A percentile compares a stretch with the other conserved stretches of the same genome.
Conservation (phyloP, 2,888 invertebrate genomes). For the Ectropis crepuscularia region DNA sequence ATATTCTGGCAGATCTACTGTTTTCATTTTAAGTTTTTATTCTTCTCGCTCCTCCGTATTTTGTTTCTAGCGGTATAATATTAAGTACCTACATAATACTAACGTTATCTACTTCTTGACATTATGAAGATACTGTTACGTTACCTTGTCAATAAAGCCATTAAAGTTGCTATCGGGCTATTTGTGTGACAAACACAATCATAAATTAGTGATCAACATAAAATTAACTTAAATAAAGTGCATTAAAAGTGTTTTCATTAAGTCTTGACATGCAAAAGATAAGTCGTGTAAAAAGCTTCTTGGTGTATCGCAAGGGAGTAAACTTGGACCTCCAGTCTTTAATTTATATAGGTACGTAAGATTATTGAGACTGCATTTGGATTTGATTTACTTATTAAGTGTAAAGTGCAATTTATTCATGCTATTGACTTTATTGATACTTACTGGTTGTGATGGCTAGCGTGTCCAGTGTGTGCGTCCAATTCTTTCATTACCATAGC, state of each 20-base stretch:
- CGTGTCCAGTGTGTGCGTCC: conserved; percentile 87
- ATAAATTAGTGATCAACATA: conserved; percentile 75
- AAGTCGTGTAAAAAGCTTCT: conserved; percentile 30
- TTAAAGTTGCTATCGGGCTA: conserved; percentile 98
- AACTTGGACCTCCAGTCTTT: conserved; percentile 23
- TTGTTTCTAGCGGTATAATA: conserved; percentile 20
- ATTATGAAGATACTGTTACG: conserved; percentile 67
- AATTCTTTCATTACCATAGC: conserved; percentile 95
- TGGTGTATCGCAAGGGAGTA: conserved; percentile 35
- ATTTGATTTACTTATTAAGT: conserved; percentile 18
- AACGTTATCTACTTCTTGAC: conserved; percentile 58
- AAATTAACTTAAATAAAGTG: conserved; percentile 57
- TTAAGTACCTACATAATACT: conserved; percentile 28
- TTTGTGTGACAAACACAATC: conserved; percentile 89
- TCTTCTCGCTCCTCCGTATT: neutral
- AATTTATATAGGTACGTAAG: conserved; percentile 1
- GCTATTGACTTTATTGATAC: conserved; percentile 70
- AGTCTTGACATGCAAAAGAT: conserved; percentile 45
- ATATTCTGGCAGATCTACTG: too few relatives aligned
- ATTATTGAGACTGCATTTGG: conserved; percentile 3
- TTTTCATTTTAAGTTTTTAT: neutral
- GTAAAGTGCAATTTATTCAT: conserved; percentile 53
- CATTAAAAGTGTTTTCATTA: conserved; percentile 45
- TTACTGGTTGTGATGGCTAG: conserved; percentile 92
- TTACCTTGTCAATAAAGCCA: conserved; percentile 98